Evolutionary conservation across 2,888 invertebrate genomes (phyloP), one percentile per base, ranked within the genome.

Genomic region (Griposia aprilina): DNA sequence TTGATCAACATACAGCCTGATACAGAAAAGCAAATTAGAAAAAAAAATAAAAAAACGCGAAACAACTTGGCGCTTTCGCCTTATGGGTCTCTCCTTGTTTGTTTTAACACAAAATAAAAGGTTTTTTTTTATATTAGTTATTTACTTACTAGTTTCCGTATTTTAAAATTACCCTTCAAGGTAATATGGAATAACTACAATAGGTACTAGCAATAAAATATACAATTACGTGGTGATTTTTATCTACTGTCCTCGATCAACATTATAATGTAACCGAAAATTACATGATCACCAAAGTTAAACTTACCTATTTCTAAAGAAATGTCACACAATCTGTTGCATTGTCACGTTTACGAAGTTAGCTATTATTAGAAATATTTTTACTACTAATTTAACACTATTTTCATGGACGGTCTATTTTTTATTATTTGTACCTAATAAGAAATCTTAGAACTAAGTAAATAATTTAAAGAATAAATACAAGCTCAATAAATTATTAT

Each of bases 391-490:
- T n/a, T 15, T 76, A 62, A 62, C 26, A 52, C 67, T 66, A 66
- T 36, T 66, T 63, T 62, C 20, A 71, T 74, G 74, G 71, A 72
- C 79, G 82, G 73, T 71, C 4, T 79, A 65, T 75, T 80, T 69
- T 70, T 71, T 59, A 74, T 69, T 77, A 74, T 86, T 89, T 86
- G 86, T 89, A 88, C 89, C 81, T 83, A 86, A 70, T 65, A 60
- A 84, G 55, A 82, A 76, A 68, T 69, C 86, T 86, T 89, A 88
- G 17, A 68, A 78, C 76, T 86, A 86, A 80, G 73, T 81, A 83
- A 85, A 85, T 88, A 89, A 89, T 83, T 89, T 88, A 90, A 82
- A 74, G 63, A 89, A 87, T 89, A 89, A 86, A 84, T 87, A 85
- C 76, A 81, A 86, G 70, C 67, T 72, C 60, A 88, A 88, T 89